phyloP scores from a whole-genome alignment of 2,888 invertebrate species.

The Hirtodrosophila histrioides region DNA sequence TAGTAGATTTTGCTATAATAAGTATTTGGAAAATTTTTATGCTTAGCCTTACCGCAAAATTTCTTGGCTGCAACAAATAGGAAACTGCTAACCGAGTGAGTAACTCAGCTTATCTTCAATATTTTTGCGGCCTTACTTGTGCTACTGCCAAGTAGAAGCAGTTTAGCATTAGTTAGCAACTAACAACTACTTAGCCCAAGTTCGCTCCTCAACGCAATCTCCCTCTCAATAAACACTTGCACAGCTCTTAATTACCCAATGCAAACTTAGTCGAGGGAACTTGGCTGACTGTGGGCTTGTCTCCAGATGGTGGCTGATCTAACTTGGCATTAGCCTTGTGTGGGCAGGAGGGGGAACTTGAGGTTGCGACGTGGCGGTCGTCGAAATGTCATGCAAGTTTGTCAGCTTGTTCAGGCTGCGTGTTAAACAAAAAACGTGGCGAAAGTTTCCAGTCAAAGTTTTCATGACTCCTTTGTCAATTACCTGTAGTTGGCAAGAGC shows the following conservation, averaged over 20 bases:
- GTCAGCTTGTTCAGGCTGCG: constrained; percentile 74
- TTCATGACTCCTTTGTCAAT: constrained; percentile 77
- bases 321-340: constrained; percentile 22
- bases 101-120: constrained; percentile 45
- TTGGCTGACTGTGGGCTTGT: constrained; percentile 12
- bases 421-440: constrained; percentile 77
- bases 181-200: constrained; percentile 59
- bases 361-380: constrained; percentile 49
- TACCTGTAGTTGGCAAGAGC: constrained; percentile 65
- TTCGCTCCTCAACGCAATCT: constrained; percentile 45
- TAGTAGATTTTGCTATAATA: too few species aligned
- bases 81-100: constrained; percentile 32
- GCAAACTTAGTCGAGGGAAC: constrained; percentile 68
- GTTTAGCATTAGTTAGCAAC: constrained; percentile 53
- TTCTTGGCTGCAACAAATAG: constrained; percentile 13
- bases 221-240: constrained; percentile 76
- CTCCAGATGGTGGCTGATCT: constrained; percentile 26
- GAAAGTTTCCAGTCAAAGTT: constrained; percentile 75
- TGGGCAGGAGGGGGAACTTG: constrained; percentile 13
- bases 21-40: too few species aligned
- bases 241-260: constrained; percentile 79
- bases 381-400: constrained; percentile 73
- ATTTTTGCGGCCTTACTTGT: constrained; percentile 39
- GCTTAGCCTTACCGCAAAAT: neutral
- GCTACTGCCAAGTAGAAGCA: constrained; percentile 22